These are phyloP conservation scores for Athalia cordata DNA, from an alignment of 2,888 invertebrate species.

Conservation along the genomic window DNA sequence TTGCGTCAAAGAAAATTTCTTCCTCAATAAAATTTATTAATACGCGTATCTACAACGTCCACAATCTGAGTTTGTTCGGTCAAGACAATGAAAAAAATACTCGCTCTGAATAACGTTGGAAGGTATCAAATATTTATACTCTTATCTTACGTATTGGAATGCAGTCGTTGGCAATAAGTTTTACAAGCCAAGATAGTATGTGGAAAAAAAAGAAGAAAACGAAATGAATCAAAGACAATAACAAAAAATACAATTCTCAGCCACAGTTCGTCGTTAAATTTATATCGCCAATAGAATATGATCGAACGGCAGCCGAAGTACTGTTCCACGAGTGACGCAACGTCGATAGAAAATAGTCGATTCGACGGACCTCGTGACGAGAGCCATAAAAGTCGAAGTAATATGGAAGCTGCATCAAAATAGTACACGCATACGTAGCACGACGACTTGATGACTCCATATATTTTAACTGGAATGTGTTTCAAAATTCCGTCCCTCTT, in stretches of 20 bases:
- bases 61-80: background rate
- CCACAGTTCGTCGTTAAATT: conserved; percentile 28
- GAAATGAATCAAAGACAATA: too few species aligned
- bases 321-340: conserved; percentile 3
- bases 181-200: background rate
- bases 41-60: background rate
- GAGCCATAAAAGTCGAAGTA: conserved; percentile 20
- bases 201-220: too few species aligned
- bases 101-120: conserved; percentile 12
- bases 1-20: background rate
- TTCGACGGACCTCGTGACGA: conserved; percentile 15
- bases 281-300: conserved; percentile 36
- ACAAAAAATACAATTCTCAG: conserved; percentile 20
- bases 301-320: conserved; percentile 25
- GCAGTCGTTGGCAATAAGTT: conserved; percentile 23
- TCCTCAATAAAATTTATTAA: background rate
- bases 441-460: too few species aligned
- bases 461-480: background rate
- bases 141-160: background rate
- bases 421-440: background rate
- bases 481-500: background rate
- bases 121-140: conserved; percentile 20
- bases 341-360: conserved; percentile 20
- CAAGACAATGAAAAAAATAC: background rate
- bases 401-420: conserved; percentile 23